Conservation (phyloP, 2,797 vertebrate genomes). For the Takifugu rubripes region DNA sequence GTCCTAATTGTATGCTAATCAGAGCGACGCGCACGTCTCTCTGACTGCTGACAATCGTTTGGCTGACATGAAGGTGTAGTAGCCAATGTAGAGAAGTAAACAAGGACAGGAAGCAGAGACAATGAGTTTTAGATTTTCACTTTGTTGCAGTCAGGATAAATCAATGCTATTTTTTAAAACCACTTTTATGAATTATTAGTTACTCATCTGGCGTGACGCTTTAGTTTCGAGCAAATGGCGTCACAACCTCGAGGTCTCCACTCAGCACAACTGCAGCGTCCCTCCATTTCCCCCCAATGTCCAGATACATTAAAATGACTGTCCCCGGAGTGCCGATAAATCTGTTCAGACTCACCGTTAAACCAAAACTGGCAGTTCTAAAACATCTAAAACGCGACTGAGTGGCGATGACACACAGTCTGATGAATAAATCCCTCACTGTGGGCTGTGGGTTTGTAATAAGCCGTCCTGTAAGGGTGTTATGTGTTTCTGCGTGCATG, state of each 20-base stretch:
- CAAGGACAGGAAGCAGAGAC: constrained; percentile 44
- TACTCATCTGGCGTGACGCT: constrained; percentile 18
- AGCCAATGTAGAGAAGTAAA: constrained; percentile 69
- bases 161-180: neutral
- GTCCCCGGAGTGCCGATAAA: constrained; percentile 29
- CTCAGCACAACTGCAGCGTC: constrained; percentile 6
- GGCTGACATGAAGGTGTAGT: constrained; percentile 70
- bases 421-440: constrained; percentile 56
- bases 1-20: constrained; percentile 80
- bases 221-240: constrained; percentile 24
- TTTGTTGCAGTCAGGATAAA: neutral
- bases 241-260: constrained; percentile 28
- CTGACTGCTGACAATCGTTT: constrained; percentile 73
- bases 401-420: constrained; percentile 47
- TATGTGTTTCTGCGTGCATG: constrained; percentile 31
- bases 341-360: constrained; percentile 43
- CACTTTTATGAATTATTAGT: constrained; percentile 22
- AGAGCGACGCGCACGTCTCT: constrained; percentile 63
- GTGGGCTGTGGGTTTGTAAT: constrained; percentile 49
- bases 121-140: constrained; percentile 3
- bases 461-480: constrained; percentile 38
- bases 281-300: constrained; percentile 18
- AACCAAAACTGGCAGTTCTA: constrained; percentile 45
- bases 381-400: constrained; percentile 39
- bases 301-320: constrained; percentile 26